phyloP scores from a whole-genome alignment of 1,140 invertebrate genomes.

The Ladona fulva region DNA sequence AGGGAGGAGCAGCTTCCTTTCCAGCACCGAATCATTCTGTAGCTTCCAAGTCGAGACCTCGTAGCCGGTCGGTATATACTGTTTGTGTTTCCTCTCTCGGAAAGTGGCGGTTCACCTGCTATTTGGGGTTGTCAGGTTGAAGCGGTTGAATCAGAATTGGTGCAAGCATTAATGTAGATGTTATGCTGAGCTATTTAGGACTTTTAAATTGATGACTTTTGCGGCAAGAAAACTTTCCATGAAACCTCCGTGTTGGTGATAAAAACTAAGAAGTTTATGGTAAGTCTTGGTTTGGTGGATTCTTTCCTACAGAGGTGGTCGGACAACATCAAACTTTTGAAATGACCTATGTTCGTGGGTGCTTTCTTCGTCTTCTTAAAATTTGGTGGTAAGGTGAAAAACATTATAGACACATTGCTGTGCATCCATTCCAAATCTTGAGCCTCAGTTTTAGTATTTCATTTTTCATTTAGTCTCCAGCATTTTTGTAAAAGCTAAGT shows the following conservation, averaged over 20 bases:
- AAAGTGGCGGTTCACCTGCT: not conserved
- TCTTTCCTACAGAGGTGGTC: not conserved
- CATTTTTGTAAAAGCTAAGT: too few relatives aligned
- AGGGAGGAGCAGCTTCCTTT: not conserved
- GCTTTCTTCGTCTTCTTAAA: too few relatives aligned
- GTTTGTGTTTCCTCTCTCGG: slow-evolving; percentile 7
- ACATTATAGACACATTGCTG: too few relatives aligned
- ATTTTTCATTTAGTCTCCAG: too few relatives aligned
- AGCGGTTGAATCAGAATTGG: not conserved
- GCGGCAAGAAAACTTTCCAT: not conserved
- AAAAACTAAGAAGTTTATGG: not conserved
- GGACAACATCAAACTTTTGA: too few relatives aligned
- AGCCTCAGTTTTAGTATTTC: too few relatives aligned
- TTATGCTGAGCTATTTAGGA: not conserved
- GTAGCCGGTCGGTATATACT: slow-evolving; percentile 7
- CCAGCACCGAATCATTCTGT: slow-evolving; percentile 7
- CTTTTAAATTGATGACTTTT: not conserved
- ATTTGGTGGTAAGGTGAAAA: too few relatives aligned
- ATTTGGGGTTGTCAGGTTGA: not conserved
- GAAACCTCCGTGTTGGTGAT: not conserved
- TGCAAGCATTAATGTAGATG: slow-evolving; percentile 5
- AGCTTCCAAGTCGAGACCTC: not conserved
- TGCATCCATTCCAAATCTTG: too few relatives aligned
- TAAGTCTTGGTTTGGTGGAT: slow-evolving; percentile 1
- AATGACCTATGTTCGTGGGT: too few relatives aligned